Evolutionary conservation across 1,140 invertebrate species (phyloP).

Genomic region (Conus ventricosus): DNA sequence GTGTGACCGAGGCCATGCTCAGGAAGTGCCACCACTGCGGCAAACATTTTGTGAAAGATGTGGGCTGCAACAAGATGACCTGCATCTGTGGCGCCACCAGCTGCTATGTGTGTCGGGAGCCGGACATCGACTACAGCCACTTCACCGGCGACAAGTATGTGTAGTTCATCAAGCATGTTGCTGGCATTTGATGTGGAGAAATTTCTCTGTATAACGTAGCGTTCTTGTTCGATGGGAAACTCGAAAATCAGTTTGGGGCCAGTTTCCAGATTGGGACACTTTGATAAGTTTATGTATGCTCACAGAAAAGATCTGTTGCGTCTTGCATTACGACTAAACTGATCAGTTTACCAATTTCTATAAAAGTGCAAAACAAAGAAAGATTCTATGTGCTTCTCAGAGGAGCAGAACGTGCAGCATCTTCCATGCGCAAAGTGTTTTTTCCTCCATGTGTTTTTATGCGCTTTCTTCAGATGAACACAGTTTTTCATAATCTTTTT

Average conservation of each 20-base stretch:
- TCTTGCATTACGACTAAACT: no score
- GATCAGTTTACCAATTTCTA: no score
- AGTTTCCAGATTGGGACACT: no score
- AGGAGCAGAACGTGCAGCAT: no score
- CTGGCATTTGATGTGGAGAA: background rate
- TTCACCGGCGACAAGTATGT: conserved; percentile 74
- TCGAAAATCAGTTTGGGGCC: background rate
- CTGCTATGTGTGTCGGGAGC: conserved; percentile 82
- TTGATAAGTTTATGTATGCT: no score
- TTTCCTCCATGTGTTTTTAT: no score
- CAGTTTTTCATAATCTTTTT: no score
- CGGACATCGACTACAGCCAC: conserved; percentile 79
- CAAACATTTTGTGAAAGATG: conserved; percentile 80
- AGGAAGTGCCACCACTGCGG: conserved; percentile 80
- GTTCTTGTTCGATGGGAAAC: background rate
- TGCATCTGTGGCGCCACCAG: conserved; percentile 82
- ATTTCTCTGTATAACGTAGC: background rate
- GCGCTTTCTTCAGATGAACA: no score
- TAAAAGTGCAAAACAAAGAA: no score
- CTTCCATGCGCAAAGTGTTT: no score
- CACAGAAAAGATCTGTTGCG: no score
- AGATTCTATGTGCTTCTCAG: no score
- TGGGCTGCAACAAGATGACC: conserved; percentile 84
- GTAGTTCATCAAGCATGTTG: background rate
- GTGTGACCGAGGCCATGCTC: conserved; percentile 81